A percentile compares a stretch with the other conserved stretches of the same genome.
Conservation (phyloP, 2,113 vertebrate genomes). For the Castor canadensis region DNA sequence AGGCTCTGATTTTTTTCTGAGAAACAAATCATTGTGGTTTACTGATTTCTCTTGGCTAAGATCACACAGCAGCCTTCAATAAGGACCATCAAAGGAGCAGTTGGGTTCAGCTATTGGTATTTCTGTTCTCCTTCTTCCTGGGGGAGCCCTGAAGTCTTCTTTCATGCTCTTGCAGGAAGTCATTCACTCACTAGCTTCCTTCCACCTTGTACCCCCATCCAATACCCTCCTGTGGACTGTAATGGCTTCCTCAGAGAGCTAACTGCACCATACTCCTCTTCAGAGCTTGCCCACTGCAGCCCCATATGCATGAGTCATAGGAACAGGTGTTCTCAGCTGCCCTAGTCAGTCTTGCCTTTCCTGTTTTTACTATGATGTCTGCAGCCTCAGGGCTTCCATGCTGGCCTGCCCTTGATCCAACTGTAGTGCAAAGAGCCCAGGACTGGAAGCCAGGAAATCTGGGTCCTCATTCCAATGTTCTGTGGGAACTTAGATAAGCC, state of each 20-base stretch:
- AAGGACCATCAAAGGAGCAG: slow-evolving; percentile 32
- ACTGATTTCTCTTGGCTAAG: slow-evolving; percentile 42
- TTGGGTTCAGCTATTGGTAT: slow-evolving; percentile 49
- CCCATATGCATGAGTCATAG: not conserved
- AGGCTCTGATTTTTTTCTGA: slow-evolving; percentile 22
- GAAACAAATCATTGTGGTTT: slow-evolving; percentile 63
- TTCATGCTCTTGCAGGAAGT: not conserved
- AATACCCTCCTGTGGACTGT: not conserved
- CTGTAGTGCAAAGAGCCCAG: not conserved
- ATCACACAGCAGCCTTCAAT: slow-evolving; percentile 36
- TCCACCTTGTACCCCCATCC: not conserved
- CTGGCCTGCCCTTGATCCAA: not conserved
- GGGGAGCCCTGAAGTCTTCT: not conserved
- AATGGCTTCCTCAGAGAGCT: not conserved
- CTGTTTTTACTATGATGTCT: not conserved
- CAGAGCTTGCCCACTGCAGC: not conserved
- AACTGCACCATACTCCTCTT: not conserved
- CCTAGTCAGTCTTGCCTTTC: not conserved
- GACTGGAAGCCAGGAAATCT: not conserved
- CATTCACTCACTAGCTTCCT: not conserved
- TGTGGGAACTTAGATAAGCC: not conserved
- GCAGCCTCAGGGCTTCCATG: not conserved
- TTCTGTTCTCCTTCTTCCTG: slow-evolving; percentile 15
- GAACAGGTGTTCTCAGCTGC: not conserved
- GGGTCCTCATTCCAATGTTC: not conserved